Evolutionary conservation across 2,888 invertebrate species (phyloP), one percentile per base, ranked within the genome.

Genomic region (Vanessa cardui): DNA sequence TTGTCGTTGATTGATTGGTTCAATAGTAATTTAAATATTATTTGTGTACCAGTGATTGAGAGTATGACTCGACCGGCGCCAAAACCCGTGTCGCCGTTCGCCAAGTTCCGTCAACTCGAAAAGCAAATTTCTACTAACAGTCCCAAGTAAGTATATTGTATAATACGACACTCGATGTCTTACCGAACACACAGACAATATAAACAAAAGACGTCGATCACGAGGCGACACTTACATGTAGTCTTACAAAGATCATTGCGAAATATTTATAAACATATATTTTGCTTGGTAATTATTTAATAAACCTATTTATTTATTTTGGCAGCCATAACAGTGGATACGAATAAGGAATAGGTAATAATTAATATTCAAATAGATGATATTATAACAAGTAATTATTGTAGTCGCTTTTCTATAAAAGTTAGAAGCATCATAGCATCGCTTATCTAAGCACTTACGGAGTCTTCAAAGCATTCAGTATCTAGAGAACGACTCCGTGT

Each of bases 41-140:
- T 54, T 60, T 46, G 31, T 39, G 16, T 18, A 18, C 33, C 90
- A 94, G 94, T 95, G 85, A 93, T 92, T 79, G 94, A 94, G 83
- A 93, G 93, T 83, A 80, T 85, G 84, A 83, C 84, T 69, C 86
- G 87, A 78, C 82, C 89, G 87, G 93, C 87, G 72, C 93, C 87
- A 86, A 96, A 95, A 87, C 95, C 96, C 77, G 94, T 96, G 83
- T 97, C 97, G 80, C 97, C 98, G 74, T 97, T 98, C 92, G 96
- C 97, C 84, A 98, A 97, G 94, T 98, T 98, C 94, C 96, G 96
- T 87, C 97, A 98, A 93, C 94, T 98, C 89, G 98, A 98, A 89
- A 96, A 96, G 86, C 97, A 97, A 92, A 96, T 96, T 88, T 96
- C 97, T 80, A 94, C 94, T 82, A 95, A 95, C 84, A 94, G 95